phyloP scores from a whole-genome alignment of 2,797 vertebrate species.

The Xenops minutus region DNA sequence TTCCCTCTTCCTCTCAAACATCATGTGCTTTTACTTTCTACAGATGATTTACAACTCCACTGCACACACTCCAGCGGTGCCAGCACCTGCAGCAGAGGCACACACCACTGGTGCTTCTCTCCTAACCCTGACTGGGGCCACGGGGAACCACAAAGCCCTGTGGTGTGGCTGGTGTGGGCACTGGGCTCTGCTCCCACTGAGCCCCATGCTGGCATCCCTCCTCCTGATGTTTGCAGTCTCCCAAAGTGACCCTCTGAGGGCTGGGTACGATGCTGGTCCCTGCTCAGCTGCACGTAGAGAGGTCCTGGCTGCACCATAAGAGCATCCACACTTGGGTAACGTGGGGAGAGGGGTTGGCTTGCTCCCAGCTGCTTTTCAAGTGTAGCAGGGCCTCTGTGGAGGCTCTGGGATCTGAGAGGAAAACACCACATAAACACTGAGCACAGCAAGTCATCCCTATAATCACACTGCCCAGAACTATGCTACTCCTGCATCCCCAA shows the following conservation, averaged over 20 bases:
- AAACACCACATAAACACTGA: not conserved
- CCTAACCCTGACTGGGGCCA: not conserved
- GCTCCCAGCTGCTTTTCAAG: not conserved
- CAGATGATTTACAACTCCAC: not conserved
- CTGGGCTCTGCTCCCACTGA: not conserved
- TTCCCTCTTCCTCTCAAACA: not conserved
- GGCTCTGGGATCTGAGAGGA: not conserved
- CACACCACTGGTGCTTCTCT: not conserved
- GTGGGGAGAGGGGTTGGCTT: not conserved
- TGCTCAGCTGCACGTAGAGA: not conserved
- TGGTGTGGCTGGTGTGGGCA: accelerated
- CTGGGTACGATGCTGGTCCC: not conserved
- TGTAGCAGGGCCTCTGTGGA: not conserved
- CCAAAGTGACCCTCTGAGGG: accelerated
- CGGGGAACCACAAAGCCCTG: accelerated
- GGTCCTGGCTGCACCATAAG: not conserved
- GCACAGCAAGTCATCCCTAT: not conserved
- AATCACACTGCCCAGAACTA: not conserved
- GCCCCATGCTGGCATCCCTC: accelerated
- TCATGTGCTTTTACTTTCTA: not conserved
- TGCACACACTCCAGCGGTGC: not conserved
- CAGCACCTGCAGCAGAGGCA: not conserved
- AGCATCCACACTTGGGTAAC: not conserved
- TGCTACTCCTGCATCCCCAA: not conserved
- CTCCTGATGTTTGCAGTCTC: not conserved